These are phyloP conservation scores for Dinomys branickii DNA, from an alignment of 2,113 vertebrate species.

Conservation along the genomic window DNA sequence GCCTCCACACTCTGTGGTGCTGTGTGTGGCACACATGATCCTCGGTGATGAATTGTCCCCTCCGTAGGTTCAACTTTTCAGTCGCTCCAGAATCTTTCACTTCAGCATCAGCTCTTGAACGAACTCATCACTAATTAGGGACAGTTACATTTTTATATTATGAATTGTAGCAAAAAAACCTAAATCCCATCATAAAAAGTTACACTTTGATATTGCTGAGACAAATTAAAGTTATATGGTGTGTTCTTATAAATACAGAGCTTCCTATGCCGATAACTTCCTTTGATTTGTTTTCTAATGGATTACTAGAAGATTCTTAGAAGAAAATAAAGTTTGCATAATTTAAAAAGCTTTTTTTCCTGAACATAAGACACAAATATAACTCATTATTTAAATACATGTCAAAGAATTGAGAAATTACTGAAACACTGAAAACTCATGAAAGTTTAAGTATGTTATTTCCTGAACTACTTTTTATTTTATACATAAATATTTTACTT, in stretches of 20 bases:
- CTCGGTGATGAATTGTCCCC: neutral
- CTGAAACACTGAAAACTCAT: slow-evolving; percentile 5
- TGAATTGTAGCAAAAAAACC: neutral
- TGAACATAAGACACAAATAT: neutral
- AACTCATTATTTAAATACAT: neutral
- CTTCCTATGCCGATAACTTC: neutral
- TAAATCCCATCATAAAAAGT: neutral
- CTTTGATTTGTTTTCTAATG: slow-evolving; percentile 10
- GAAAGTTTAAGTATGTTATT: neutral
- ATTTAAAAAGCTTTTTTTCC: neutral
- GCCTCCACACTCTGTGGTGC: neutral
- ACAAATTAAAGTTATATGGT: slow-evolving; percentile 22
- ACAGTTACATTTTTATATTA: neutral
- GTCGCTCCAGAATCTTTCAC: neutral
- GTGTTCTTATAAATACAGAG: neutral
- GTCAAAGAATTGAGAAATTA: neutral
- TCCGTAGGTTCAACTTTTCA: neutral
- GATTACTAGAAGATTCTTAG: neutral
- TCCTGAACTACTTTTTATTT: neutral
- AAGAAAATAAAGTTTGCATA: neutral
- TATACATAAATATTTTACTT: neutral
- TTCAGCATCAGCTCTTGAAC: neutral
- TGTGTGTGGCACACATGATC: too few species aligned
- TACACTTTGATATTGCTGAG: neutral
- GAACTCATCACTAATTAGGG: neutral